These are phyloP conservation scores for Chionomys nivalis DNA, from an alignment of 2,113 vertebrate species.

Conservation along the genomic window DNA sequence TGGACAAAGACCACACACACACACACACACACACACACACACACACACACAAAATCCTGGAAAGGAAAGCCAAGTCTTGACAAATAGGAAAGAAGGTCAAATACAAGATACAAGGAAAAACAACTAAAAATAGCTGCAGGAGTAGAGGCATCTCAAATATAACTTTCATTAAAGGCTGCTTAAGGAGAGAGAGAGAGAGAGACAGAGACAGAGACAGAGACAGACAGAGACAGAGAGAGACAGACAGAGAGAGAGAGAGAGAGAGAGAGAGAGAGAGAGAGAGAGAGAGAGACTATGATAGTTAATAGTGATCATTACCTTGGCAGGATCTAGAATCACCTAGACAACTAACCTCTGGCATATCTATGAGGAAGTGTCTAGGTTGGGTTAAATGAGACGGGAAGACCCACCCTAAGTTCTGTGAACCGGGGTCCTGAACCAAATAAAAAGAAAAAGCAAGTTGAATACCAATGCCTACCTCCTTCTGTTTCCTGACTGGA, in stretches of 20 bases:
- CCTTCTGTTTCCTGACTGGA: background rate
- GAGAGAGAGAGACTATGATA: background rate
- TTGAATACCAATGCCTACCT: background rate
- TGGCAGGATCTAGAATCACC: background rate
- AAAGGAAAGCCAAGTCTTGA: background rate
- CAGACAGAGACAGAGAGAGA: background rate
- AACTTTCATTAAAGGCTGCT: background rate
- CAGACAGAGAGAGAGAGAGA: background rate
- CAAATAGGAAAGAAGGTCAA: background rate
- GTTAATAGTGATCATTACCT: background rate
- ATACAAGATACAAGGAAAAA: background rate
- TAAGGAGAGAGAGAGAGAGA: background rate
- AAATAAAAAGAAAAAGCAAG: background rate
- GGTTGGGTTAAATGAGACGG: background rate
- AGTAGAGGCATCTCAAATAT: background rate
- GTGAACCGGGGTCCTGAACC: no score
- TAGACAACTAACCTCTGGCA: background rate
- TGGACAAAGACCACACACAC: background rate
- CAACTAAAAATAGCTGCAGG: background rate
- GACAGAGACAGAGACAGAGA: background rate
- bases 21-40: no score
- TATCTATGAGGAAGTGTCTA: background rate
- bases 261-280: background rate
- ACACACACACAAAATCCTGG: no score
- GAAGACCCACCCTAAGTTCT: background rate